Evolutionary conservation across 2,797 vertebrate genomes (phyloP).

Genomic region (Alectoris magna): DNA sequence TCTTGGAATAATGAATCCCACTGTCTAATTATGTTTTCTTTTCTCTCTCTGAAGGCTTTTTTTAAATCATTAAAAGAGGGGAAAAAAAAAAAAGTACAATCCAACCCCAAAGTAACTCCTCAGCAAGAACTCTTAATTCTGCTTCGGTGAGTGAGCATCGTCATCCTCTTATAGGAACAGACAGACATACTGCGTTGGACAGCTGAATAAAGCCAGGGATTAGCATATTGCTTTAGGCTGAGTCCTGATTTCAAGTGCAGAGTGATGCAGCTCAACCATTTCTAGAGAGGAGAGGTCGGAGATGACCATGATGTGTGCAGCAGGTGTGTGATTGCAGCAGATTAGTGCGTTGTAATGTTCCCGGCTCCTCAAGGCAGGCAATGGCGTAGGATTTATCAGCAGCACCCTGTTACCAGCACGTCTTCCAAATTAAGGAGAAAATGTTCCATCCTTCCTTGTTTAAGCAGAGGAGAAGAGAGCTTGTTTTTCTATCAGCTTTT

Average conservation of each 20-base stretch:
- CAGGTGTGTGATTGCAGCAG: not conserved
- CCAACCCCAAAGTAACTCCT: not conserved
- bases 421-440: not conserved
- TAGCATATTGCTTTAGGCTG: not conserved
- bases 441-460: not conserved
- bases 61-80: not conserved
- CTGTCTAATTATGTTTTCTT: not conserved
- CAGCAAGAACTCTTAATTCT: not conserved
- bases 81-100: not conserved
- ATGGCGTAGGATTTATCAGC: not conserved
- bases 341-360: no score
- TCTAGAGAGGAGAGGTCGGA: not conserved
- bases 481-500: not conserved
- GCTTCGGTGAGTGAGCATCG: not conserved
- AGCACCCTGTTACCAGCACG: not conserved
- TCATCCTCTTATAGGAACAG: not conserved
- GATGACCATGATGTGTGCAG: not conserved
- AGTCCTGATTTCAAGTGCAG: fast-evolving
- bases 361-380: fast-evolving
- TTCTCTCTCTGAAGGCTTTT: not conserved
- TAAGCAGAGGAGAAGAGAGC: not conserved
- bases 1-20: not conserved
- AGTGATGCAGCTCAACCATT: not conserved
- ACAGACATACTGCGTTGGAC: not conserved
- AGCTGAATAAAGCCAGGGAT: not conserved